Percentiles rank a stretch among this genome's conserved stretches.
Conservation (phyloP, 1,140 invertebrate genomes). For the Hermatobates lingyangjiaoensis region DNA sequence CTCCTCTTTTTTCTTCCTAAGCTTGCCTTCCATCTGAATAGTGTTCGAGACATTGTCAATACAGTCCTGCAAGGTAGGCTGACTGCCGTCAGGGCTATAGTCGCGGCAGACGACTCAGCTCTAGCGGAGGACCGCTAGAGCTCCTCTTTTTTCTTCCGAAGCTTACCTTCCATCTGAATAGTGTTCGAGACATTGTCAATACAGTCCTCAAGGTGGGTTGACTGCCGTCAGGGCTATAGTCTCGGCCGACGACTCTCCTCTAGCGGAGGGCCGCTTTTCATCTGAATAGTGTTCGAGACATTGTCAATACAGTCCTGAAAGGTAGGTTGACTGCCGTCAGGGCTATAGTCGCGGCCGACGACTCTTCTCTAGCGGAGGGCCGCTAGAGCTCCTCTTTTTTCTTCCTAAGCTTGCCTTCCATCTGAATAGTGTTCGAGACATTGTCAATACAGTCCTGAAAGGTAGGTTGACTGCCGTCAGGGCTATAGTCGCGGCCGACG, state of each 20-base stretch:
- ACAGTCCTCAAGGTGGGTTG: constrained; percentile 44
- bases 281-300: constrained; percentile 74
- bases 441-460: constrained; percentile 62
- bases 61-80: constrained; percentile 44
- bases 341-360: constrained; percentile 38
- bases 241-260: constrained; percentile 40
- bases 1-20: constrained; percentile 72
- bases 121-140: too few species aligned
- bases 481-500: constrained; percentile 38
- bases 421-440: constrained; percentile 74
- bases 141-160: constrained; percentile 72
- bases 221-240: constrained; percentile 29
- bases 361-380: too few species aligned
- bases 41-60: constrained; percentile 70
- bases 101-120: constrained; percentile 44
- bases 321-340: constrained; percentile 26
- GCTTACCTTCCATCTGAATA: constrained; percentile 78
- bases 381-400: constrained; percentile 76
- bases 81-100: constrained; percentile 28
- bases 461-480: constrained; percentile 26
- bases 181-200: constrained; percentile 70
- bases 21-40: constrained; percentile 78
- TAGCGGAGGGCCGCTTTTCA: too few species aligned
- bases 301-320: constrained; percentile 62
- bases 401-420: constrained; percentile 72